Evolutionary conservation across 2,797 vertebrate species (phyloP).

Genomic region (Serranus cabrilla): DNA sequence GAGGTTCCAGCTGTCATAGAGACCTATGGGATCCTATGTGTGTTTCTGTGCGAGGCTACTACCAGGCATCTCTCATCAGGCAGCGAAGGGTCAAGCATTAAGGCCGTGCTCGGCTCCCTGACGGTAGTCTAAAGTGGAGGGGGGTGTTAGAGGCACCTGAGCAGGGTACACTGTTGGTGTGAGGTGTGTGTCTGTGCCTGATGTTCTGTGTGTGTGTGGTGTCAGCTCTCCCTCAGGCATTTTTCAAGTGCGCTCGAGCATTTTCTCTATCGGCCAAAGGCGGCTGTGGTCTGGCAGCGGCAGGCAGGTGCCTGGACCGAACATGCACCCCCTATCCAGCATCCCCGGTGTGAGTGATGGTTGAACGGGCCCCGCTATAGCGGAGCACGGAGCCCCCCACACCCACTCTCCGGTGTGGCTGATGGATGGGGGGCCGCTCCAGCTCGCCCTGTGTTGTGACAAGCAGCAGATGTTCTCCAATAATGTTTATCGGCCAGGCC

Average conservation of each 20-base stretch:
- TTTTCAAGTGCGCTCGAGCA: constrained; percentile 81
- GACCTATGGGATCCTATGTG: constrained; percentile 49
- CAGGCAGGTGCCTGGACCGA: constrained; percentile 77
- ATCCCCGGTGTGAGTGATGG: constrained; percentile 79
- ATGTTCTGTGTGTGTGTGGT: not conserved
- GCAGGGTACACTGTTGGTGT: constrained; percentile 17
- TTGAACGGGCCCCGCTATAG: constrained; percentile 42
- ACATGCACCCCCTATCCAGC: constrained; percentile 56
- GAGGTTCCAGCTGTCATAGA: constrained; percentile 64
- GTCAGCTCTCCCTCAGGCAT: constrained; percentile 59
- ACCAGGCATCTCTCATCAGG: constrained; percentile 59
- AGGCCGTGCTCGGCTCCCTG: constrained; percentile 53
- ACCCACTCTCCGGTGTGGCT: constrained; percentile 70
- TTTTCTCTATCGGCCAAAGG: constrained; percentile 63
- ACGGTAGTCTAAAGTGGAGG: constrained; percentile 53
- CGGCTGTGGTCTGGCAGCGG: constrained; percentile 54
- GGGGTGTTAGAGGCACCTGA: constrained; percentile 49
- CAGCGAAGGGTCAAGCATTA: constrained; percentile 70
- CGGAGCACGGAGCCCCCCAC: constrained; percentile 52
- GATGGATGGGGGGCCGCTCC: constrained; percentile 82
- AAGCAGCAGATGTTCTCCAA: constrained; percentile 90
- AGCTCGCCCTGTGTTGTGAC: constrained; percentile 83
- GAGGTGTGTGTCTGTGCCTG: constrained; percentile 40
- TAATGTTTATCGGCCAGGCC: constrained; percentile 88
- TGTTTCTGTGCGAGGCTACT: constrained; percentile 32